Conservation (phyloP, 2,113 vertebrate genomes). For the Thalassarche chlororhynchos region DNA sequence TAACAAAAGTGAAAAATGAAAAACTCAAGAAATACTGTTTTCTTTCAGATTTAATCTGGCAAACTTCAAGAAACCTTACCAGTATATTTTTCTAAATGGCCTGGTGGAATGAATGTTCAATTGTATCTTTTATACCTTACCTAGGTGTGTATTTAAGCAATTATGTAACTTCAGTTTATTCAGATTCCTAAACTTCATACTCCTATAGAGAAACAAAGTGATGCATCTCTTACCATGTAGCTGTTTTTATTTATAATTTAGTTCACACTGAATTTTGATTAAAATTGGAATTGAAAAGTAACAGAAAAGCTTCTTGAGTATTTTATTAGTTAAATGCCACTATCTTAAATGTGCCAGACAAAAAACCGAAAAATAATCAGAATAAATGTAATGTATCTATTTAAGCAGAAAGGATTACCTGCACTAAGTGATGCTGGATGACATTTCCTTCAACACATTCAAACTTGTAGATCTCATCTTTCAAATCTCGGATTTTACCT, state of each 20-base stretch:
- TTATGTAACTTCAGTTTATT: neutral
- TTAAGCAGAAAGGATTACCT: neutral
- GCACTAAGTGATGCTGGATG: neutral
- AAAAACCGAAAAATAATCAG: neutral
- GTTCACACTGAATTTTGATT: neutral
- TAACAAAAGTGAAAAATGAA: fast-evolving
- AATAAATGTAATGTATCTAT: neutral
- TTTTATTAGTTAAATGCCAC: neutral
- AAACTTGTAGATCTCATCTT: neutral
- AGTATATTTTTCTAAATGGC: neutral
- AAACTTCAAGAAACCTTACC: neutral
- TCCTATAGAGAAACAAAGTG: neutral
- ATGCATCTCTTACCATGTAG: neutral
- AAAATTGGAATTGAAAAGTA: neutral
- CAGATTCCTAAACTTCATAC: neutral
- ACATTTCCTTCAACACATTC: neutral
- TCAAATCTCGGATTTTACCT: neutral
- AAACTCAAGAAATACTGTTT: neutral
- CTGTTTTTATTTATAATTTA: neutral
- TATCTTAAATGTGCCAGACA: neutral
- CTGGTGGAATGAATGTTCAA: neutral
- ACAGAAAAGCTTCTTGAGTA: neutral
- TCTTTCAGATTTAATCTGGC: neutral
- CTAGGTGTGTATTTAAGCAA: neutral
- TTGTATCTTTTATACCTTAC: neutral